Conservation (phyloP, 2,113 vertebrate species). For the Sinocyclocheilus anophthalmus region DNA sequence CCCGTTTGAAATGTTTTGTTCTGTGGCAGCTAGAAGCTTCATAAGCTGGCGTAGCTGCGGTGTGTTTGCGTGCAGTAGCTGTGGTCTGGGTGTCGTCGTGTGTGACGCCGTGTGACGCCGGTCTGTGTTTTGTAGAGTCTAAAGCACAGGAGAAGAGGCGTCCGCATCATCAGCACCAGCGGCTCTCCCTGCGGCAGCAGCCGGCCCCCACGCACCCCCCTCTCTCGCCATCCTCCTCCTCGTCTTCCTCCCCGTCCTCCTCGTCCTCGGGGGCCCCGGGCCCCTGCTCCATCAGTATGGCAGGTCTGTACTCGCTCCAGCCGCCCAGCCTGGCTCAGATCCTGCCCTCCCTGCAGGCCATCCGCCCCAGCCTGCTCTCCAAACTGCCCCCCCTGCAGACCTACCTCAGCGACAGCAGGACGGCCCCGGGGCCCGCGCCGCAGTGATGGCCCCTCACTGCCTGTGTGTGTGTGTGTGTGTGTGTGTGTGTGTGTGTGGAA, state of each 20-base stretch:
- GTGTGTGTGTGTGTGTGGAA: too few species aligned
- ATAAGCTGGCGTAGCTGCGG: too few species aligned
- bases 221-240: slow-evolving; percentile 57
- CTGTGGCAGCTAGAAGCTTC: too few species aligned
- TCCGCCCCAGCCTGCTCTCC: too few species aligned
- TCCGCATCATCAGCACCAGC: slow-evolving; percentile 80
- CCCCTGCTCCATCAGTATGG: slow-evolving; percentile 76
- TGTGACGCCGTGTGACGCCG: too few species aligned
- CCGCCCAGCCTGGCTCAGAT: slow-evolving; percentile 68
- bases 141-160: slow-evolving; percentile 84
- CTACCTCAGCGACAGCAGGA: slow-evolving; percentile 62
- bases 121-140: slow-evolving; percentile 72
- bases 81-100: too few species aligned
- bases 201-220: slow-evolving; percentile 61
- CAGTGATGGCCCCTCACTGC: slow-evolving; percentile 60
- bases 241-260: slow-evolving; percentile 62
- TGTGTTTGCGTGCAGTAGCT: too few species aligned
- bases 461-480: background rate
- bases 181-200: slow-evolving; percentile 66
- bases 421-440: slow-evolving; percentile 61
- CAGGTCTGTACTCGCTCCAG: slow-evolving; percentile 84
- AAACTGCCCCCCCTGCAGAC: too few species aligned
- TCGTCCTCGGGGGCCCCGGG: slow-evolving; percentile 72
- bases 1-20: too few species aligned
- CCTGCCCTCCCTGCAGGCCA: slow-evolving; percentile 71